Evolutionary conservation across 2,797 vertebrate species (phyloP).

Genomic region (Muscicapa striata): DNA sequence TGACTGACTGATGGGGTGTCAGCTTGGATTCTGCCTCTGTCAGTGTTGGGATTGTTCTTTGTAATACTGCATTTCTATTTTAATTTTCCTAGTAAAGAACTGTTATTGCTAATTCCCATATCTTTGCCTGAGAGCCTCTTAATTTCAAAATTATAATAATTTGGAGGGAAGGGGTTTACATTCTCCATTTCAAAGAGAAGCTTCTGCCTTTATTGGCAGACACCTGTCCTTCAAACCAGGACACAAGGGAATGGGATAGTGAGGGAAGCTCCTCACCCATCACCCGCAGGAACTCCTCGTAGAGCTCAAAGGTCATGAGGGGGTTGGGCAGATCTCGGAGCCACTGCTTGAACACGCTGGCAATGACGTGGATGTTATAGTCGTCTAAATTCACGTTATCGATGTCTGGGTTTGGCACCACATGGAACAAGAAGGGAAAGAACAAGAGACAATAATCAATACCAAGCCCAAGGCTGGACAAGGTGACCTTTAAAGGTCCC

Average conservation of each 20-base stretch:
- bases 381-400: conserved; percentile 92
- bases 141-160: too few species aligned
- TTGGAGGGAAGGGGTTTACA: too few species aligned
- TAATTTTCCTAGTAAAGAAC: too few species aligned
- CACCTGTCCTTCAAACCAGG: too few species aligned
- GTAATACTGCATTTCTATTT: too few species aligned
- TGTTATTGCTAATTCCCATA: too few species aligned
- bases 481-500: neutral
- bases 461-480: neutral
- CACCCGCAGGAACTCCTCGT: conserved; percentile 93
- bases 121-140: too few species aligned
- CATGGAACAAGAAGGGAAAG: neutral
- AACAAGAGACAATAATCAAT: neutral
- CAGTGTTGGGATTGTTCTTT: too few species aligned
- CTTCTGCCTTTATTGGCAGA: too few species aligned
- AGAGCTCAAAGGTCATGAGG: conserved; percentile 97
- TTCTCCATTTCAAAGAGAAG: too few species aligned
- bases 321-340: conserved; percentile 96
- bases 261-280: conserved; percentile 83
- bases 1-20: too few species aligned
- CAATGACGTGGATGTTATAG: conserved; percentile 98
- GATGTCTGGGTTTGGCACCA: conserved; percentile 79
- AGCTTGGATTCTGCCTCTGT: too few species aligned
- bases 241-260: neutral
- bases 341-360: conserved; percentile 99